Conservation (phyloP, 2,113 vertebrate species). For the Pristiophorus japonicus region DNA sequence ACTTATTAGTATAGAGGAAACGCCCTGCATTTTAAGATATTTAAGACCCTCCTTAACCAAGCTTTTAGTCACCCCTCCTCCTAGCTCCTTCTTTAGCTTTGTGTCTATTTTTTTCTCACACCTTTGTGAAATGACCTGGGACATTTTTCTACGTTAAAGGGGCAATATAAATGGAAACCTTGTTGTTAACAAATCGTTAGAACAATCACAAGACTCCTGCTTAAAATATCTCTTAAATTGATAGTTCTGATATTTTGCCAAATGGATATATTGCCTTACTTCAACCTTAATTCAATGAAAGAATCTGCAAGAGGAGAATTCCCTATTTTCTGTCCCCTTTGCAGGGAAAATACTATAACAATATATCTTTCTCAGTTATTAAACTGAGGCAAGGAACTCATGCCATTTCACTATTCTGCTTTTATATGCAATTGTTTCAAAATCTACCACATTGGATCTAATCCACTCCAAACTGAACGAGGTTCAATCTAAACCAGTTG, state of each 20-base stretch:
- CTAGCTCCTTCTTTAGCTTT: neutral
- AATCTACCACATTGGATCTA: neutral
- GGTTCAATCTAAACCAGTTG: neutral
- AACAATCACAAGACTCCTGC: neutral
- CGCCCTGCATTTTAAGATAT: neutral
- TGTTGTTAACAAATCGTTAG: neutral
- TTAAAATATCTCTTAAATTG: neutral
- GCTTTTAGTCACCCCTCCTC: neutral
- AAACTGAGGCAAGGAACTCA: neutral
- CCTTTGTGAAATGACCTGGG: neutral
- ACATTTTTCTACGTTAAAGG: neutral
- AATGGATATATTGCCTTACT: neutral
- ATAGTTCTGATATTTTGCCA: neutral
- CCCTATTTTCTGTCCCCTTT: neutral
- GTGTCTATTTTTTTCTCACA: neutral
- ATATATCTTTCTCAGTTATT: no score
- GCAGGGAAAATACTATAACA: neutral
- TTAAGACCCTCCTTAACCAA: neutral
- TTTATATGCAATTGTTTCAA: neutral
- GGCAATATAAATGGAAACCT: neutral
- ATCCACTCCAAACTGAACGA: no score
- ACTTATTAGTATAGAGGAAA: neutral
- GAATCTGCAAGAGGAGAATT: neutral
- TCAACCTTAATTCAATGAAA: neutral
- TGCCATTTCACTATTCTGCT: neutral